These are phyloP conservation scores for Formica exsecta DNA, from an alignment of 1,140 invertebrate genomes.

Conservation along the genomic window DNA sequence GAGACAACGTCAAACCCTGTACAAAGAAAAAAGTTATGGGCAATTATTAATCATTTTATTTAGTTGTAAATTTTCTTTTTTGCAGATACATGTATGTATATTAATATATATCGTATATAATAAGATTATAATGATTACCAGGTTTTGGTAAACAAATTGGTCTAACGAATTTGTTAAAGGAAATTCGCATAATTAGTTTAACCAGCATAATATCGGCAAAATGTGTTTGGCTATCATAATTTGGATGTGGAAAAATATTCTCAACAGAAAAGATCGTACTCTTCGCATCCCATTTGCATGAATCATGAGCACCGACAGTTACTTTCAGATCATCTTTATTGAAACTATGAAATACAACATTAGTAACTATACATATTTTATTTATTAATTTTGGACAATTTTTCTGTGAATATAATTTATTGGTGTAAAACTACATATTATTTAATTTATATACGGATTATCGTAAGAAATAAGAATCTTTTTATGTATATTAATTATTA, in stretches of 20 bases:
- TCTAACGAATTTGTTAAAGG: slow-evolving; percentile 79
- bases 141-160: slow-evolving; percentile 87
- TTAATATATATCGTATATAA: neutral
- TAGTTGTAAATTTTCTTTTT: neutral
- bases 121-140: slow-evolving; percentile 77
- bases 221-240: slow-evolving; percentile 13
- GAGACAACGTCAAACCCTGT: neutral
- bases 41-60: slow-evolving; percentile 1
- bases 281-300: slow-evolving; percentile 18
- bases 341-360: slow-evolving; percentile 9
- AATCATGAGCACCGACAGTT: slow-evolving; percentile 31
- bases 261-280: slow-evolving; percentile 34
- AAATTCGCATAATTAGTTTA: slow-evolving; percentile 82
- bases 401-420: neutral
- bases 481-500: neutral
- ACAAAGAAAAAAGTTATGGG: neutral
- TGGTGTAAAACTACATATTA: neutral
- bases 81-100: neutral
- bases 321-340: slow-evolving; percentile 33
- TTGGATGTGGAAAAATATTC: slow-evolving; percentile 20
- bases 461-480: neutral
- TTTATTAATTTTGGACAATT: neutral
- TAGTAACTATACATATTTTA: neutral
- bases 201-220: slow-evolving; percentile 84
- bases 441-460: neutral